Evolutionary conservation across 53 echinoderm and acorn worm species (phyloP), one percentile per base, ranked within the genome.

Genomic region (Zoroaster sp.): DNA sequence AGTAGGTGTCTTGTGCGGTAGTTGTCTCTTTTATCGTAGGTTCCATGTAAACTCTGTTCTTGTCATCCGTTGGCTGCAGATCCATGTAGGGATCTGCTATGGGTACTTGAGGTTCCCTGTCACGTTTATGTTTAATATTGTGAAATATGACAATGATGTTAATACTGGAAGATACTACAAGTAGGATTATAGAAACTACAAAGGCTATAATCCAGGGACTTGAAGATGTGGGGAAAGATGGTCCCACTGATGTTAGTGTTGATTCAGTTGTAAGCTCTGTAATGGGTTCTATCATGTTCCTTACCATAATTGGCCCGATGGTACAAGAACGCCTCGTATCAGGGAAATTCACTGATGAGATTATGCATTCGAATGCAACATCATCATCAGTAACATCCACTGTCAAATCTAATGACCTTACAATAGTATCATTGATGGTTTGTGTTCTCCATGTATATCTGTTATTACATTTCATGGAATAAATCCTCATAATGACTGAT

Each of bases 51-150:
- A n/a, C 66, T 46, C 47, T 69, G 70, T 85, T 70, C 25, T 36
- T 25, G 51, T 85, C 85, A 46, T 37, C 85, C 85, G 47, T 85
- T 51, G 85, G 71, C 41, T 85, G 85, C 40, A 85, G 85, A 35
- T 71, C 85, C 49, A 25, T 71, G 70, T 70, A 69, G 20, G 69
- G 49, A 71, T 71, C 85, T 9, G 85, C 46, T 69, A 34, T 5
- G 13, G 83, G 43, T 32, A 68, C 45, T 34, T 13, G 43, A 21
- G 66, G 12, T 83, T 44, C 18, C n/a, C 14, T 83, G 21, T 36
- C 15, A 25, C 59, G 23, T 8, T 59, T 59, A 8, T 28, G 3
- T 59, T 28, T 21, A 28, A 59, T 28, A 25, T 0, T 10, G 11
- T 2, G 28, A 59, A 25, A 28, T 8, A 59, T 59, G 21, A 23